Evolutionary conservation across 2,888 invertebrate genomes (phyloP).

Genomic region (Deilephila porcellus): DNA sequence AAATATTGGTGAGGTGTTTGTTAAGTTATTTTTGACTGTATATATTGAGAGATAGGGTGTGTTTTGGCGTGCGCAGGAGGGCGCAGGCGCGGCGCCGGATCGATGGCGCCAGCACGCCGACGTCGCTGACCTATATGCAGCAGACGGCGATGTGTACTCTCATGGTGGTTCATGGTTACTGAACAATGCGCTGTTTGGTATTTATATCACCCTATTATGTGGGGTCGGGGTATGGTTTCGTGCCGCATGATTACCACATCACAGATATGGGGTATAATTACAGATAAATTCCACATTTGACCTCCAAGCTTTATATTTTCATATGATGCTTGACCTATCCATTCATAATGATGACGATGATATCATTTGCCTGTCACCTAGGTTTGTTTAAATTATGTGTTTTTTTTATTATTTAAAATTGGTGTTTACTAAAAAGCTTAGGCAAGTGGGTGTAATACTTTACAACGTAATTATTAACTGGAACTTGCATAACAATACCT

Average conservation of each 20-base stretch:
- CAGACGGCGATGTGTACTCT: constrained; percentile 41
- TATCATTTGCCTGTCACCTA: too few species aligned
- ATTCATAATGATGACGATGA: too few species aligned
- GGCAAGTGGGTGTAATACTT: too few species aligned
- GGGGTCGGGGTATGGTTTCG: neutral
- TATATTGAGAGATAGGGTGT: constrained; percentile 39
- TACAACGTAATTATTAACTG: too few species aligned
- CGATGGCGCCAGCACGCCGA: constrained; percentile 70
- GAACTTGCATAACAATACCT: too few species aligned
- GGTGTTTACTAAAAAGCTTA: too few species aligned
- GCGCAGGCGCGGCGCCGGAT: constrained; percentile 74
- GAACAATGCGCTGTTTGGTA: neutral
- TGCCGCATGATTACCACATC: neutral
- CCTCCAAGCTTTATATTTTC: too few species aligned
- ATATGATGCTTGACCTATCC: too few species aligned
- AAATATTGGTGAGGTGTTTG: constrained; percentile 24
- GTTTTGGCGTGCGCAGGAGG: constrained; percentile 35
- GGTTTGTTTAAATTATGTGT: too few species aligned
- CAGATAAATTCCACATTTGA: too few species aligned
- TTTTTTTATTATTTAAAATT: too few species aligned
- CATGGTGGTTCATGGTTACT: constrained; percentile 16
- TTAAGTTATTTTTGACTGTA: constrained; percentile 37
- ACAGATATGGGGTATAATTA: too few species aligned
- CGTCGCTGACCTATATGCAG: constrained; percentile 73
- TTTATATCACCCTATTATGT: neutral